Percentiles rank a stretch among this genome's conserved stretches.
These are phyloP conservation scores for Drosophila mimetica DNA, from an alignment of 2,888 invertebrate species.

Conservation along the genomic window DNA sequence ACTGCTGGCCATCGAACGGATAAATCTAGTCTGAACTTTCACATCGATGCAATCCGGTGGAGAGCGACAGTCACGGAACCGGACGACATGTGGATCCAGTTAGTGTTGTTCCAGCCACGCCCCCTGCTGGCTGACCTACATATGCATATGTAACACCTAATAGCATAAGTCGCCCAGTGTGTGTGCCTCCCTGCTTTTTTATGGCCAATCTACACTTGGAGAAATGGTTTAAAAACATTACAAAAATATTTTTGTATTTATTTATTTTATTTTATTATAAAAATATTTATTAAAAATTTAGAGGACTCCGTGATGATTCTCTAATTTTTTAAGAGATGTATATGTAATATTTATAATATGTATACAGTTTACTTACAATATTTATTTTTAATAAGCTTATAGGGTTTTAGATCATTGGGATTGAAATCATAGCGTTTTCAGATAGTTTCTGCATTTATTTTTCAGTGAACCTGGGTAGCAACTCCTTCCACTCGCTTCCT, in stretches of 20 bases:
- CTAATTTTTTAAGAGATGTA: no score
- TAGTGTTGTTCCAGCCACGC: conserved; percentile 42
- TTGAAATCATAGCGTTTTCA: no score
- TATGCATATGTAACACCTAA: conserved; percentile 54
- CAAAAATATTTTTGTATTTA: not conserved
- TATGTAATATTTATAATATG: not conserved
- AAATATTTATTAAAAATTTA: not conserved
- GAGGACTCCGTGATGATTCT: no score
- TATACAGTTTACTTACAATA: not conserved
- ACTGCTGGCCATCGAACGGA: conserved; percentile 6
- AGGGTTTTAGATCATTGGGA: no score
- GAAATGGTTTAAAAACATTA: not conserved
- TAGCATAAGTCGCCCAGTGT: conserved; percentile 26
- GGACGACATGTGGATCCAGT: conserved; percentile 70
- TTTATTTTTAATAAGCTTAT: no score
- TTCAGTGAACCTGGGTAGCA: not conserved
- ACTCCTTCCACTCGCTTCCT: conserved; percentile 17
- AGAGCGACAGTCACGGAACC: conserved; percentile 54
- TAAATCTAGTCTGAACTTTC: conserved; percentile 41
- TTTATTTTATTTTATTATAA: not conserved
- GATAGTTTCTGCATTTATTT: not conserved
- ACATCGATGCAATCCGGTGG: conserved; percentile 39
- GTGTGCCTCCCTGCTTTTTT: conserved; percentile 16
- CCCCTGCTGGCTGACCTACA: conserved; percentile 49
- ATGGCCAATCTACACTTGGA: not conserved